A percentile compares a stretch with the other conserved stretches of the same genome.
These are phyloP conservation scores for Dolichopus griseipennis DNA, from an alignment of 2,888 invertebrate species.

Conservation along the genomic window DNA sequence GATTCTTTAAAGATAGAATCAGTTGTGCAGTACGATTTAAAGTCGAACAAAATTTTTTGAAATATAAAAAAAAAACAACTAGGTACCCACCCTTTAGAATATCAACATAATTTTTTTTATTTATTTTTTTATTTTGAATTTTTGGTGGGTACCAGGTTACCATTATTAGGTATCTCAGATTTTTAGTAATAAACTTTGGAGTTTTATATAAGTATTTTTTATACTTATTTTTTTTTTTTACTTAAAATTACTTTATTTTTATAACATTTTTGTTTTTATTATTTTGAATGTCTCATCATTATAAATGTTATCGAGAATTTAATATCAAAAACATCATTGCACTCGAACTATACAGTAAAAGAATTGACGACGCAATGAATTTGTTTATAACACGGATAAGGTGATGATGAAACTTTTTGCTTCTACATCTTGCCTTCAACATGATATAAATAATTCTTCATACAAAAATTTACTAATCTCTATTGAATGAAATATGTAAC, in stretches of 20 bases:
- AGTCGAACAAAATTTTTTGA: no score
- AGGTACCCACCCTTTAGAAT: no score
- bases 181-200: not conserved
- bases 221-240: not conserved
- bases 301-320: not conserved
- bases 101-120: no score
- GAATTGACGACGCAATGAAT: not conserved
- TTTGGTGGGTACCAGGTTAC: not conserved
- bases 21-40: no score
- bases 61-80: no score
- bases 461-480: not conserved
- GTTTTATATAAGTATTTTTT: not conserved
- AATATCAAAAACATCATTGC: not conserved
- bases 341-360: not conserved
- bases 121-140: not conserved
- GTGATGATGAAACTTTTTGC: not conserved
- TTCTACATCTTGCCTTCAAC: no score
- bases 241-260: not conserved
- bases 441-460: no score
- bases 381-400: slow-evolving; percentile 1
- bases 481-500: not conserved
- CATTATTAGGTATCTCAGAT: not conserved
- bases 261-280: not conserved
- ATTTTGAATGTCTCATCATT: not conserved
- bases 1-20: no score